Evolutionary conservation across 2,113 vertebrate species (phyloP), one percentile per base, ranked within the genome.

Genomic region (Xiphophorus couchianus): DNA sequence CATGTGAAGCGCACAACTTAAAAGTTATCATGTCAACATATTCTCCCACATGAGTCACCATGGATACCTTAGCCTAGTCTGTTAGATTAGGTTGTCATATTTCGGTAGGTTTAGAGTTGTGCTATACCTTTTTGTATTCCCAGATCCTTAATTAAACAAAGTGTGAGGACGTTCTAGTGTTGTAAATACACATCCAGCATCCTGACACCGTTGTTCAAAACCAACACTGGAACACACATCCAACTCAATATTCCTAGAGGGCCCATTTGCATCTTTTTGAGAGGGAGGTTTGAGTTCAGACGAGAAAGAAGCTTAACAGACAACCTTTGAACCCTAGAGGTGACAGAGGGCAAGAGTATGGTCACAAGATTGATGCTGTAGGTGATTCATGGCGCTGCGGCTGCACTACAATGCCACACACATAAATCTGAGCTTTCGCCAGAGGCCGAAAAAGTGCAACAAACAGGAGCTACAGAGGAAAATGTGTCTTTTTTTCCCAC

Each of bases 321-420:
- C 69, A 37, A 90, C 86, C 84, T 89, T 62, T 90, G 85, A 90
- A 82, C 90, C 70, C 62, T 58, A 39, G 64, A 65, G 76, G 69
- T 84, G 83, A 88, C 62, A 35, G 1, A 64, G 74, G 64, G 71
- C 25, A 66, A 70, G 62, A n/a, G 3, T 61, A 22, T n/a, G 80
- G 90, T 88, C 86, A 81, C 66, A 6, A 86, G 86, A 87, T 90
- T 88, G 76, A 72, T 35, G 25, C 75, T 71, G 71, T 80, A 77
- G 71, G 81, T 89, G 80, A 90, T 91, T 89, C 84, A 87, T 84
- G 86, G 72, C 62, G 82, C 72, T 44, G 78, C 58, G 71, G 67
- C 78, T 67, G 71, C 77, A 88, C 87, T 88, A 82, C 74, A 42
- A 88, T 82, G 86, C 88, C 84, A 84, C 72, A 69, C 64, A 74